phyloP scores from a whole-genome alignment of 2,888 invertebrate genomes.

The Trissolcus brochymenae region DNA sequence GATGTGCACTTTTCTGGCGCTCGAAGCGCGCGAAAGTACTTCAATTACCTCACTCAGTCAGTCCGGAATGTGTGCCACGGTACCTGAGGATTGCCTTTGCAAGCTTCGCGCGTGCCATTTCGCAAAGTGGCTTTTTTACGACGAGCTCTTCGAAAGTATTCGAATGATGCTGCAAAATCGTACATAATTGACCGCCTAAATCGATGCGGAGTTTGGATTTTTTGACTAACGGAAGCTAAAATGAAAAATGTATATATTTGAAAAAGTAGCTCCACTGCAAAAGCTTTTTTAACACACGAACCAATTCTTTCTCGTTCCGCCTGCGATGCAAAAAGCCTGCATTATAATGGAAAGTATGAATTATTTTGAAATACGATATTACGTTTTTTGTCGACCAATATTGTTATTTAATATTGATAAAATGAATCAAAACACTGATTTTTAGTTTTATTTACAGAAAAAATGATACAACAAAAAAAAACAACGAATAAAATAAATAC shows the following conservation, averaged over 20 bases:
- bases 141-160: conserved; percentile 45
- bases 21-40: conserved; percentile 53
- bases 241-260: conserved; percentile 49
- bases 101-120: conserved; percentile 56
- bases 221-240: conserved; percentile 42
- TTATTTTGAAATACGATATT: not conserved
- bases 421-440: no score
- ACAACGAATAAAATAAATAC: no score
- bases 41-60: conserved; percentile 55
- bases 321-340: not conserved
- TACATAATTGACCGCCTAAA: conserved; percentile 57
- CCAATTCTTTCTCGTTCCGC: conserved; percentile 8
- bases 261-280: conserved; percentile 29
- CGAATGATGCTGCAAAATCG: conserved; percentile 55
- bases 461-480: no score
- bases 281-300: conserved; percentile 24
- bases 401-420: not conserved
- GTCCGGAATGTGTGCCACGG: conserved; percentile 54
- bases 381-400: not conserved
- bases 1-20: conserved; percentile 29
- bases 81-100: conserved; percentile 55
- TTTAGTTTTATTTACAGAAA: no score
- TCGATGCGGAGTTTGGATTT: conserved; percentile 43
- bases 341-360: no score
- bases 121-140: conserved; percentile 54